Evolutionary conservation across 2,797 vertebrate species (phyloP).

Genomic region (Hylomyscus alleni): DNA sequence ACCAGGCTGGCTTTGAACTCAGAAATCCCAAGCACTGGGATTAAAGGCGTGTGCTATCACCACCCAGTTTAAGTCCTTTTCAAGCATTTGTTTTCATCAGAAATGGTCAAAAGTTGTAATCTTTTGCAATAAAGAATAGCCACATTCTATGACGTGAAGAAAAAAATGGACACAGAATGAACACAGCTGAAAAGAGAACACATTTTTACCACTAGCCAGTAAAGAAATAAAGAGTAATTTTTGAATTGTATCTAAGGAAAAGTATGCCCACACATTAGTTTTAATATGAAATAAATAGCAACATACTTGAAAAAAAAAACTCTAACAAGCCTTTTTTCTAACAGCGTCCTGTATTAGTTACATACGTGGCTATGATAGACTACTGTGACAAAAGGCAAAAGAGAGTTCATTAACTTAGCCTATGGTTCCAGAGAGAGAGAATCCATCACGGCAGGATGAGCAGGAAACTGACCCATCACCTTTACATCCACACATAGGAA

Average conservation of each 20-base stretch:
- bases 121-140: background rate
- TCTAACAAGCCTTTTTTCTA: background rate
- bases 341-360: background rate
- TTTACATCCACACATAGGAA: background rate
- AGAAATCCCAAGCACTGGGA: no score
- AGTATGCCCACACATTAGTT: background rate
- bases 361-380: background rate
- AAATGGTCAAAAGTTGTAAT: background rate
- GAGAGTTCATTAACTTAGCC: background rate
- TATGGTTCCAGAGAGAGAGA: background rate
- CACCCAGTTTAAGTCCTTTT: background rate
- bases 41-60: no score
- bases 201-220: background rate
- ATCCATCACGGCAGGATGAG: background rate
- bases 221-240: background rate
- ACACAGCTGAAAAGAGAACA: background rate
- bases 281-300: background rate
- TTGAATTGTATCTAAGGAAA: constrained; percentile 2
- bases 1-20: no score
- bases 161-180: background rate
- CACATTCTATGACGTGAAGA: background rate
- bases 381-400: background rate
- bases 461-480: background rate
- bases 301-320: background rate
- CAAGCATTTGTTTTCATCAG: background rate